Base-by-base conservation (phyloP, 1,140 invertebrate genomes). In the Orchesella cincta region DNA sequence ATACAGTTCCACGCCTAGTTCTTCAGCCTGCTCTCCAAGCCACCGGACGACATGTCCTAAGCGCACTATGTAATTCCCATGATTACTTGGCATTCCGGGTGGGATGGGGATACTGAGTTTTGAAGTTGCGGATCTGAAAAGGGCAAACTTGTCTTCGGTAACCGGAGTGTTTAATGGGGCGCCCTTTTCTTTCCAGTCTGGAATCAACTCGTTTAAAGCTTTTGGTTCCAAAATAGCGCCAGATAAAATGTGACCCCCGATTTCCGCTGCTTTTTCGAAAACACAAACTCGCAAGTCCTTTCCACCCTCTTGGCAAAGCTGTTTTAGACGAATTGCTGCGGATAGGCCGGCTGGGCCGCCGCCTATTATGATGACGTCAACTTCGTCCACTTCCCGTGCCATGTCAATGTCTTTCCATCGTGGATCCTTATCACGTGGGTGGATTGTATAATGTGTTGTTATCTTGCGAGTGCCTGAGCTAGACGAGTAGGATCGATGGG, bases 361-460 rank as follows among this genome's bases (percentile, higher is more conserved):
- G 67, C 98, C 98, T 51, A 99, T 94, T 81, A 99, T 97, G 0
- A 99, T 89, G 74, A 99, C 92, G 86, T 99, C 98, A 12, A 94
- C 93, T 86, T 98, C 94, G 86, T 99, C 97, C 8, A 90, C 90
- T 82, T 91, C 93, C 74, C 98, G 87, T 84, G 97, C 94, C 96
- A 99, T 98, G 81, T 93, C 92, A 76, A 98, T 87, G 83, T 96
- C 95, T 92, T 97, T 96, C 98, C 98, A 99, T 91, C 97, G 88
- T 85, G 92, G 88, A 89, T 99, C 97, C 67, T 90, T 92, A 83
- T 98, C 95, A 84, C 97, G 89, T 2, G 96, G 93, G 83, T 93
- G 85, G 70, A 98, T 88, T 0, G 97, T 95, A 84, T 99, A 98
- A 88, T 99, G 98, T 70, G 98, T 99, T 8, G 98, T 99, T 81